phyloP scores from a whole-genome alignment of 2,888 invertebrate genomes.

The Anorthoa munda region DNA sequence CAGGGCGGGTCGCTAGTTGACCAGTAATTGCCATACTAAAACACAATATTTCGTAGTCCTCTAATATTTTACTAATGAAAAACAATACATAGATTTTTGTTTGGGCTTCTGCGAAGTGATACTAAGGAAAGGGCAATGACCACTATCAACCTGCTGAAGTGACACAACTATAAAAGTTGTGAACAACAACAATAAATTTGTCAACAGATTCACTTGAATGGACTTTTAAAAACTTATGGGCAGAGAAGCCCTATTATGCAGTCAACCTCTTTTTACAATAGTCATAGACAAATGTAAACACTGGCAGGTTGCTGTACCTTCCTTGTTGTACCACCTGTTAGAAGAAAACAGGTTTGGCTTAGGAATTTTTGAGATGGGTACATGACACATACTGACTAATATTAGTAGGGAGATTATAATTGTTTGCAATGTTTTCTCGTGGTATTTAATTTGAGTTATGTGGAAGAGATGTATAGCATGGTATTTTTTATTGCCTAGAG shows the following conservation, averaged over 20 bases:
- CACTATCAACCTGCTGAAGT: background rate
- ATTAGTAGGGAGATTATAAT: background rate
- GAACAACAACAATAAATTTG: background rate
- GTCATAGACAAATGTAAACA: conserved; percentile 38
- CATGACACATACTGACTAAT: background rate
- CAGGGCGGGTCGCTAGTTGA: no score
- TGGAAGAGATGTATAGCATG: no score
- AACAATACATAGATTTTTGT: background rate
- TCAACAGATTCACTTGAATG: background rate
- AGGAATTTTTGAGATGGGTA: conserved; percentile 11
- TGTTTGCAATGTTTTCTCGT: background rate
- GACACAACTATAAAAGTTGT: background rate
- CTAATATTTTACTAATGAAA: background rate
- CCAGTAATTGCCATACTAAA: background rate
- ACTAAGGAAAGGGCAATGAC: background rate
- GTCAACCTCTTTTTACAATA: conserved; percentile 11
- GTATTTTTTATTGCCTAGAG: background rate
- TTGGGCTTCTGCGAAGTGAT: background rate
- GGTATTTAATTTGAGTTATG: no score
- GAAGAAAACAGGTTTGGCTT: conserved; percentile 29
- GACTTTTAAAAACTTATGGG: background rate
- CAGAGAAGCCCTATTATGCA: background rate
- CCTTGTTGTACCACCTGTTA: conserved; percentile 39
- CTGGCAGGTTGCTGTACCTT: conserved; percentile 29
- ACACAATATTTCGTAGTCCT: background rate